A percentile compares a stretch with the other conserved stretches of the same genome.
Conservation (phyloP, 2,113 vertebrate genomes). For the Corythornis vintsioides region DNA sequence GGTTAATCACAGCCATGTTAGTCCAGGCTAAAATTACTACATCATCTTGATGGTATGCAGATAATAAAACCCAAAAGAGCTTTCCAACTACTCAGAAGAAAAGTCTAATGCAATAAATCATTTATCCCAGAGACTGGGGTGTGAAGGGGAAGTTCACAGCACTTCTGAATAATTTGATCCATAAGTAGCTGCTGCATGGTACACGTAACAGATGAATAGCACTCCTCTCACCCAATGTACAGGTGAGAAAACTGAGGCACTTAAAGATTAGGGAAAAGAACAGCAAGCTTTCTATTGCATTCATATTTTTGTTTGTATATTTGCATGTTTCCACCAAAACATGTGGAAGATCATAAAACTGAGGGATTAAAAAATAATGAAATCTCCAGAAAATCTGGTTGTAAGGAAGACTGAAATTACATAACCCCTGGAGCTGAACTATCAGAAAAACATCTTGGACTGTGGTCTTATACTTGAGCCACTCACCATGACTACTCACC, state of each 20-base stretch:
- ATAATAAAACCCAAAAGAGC: neutral
- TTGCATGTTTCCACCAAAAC: neutral
- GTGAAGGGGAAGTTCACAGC: neutral
- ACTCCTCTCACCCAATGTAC: rapidly evolving
- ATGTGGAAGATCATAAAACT: neutral
- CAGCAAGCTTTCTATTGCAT: neutral
- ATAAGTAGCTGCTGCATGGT: neutral
- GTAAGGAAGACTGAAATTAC: neutral
- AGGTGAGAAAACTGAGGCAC: neutral
- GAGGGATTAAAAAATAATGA: neutral
- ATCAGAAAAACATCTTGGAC: neutral
- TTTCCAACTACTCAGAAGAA: neutral
- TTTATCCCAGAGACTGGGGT: neutral
- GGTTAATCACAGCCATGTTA: neutral
- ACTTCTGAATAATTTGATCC: neutral
- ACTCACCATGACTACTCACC: neutral
- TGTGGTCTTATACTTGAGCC: neutral
- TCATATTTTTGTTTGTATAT: neutral
- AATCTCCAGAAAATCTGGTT: neutral
- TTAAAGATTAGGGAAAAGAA: neutral
- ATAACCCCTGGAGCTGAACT: neutral
- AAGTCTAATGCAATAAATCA: neutral
- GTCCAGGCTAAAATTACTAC: neutral
- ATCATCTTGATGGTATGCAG: rapidly evolving
- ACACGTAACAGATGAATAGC: neutral